phyloP scores from a whole-genome alignment of 2,797 vertebrate genomes.

The Bradypodion ventrale region DNA sequence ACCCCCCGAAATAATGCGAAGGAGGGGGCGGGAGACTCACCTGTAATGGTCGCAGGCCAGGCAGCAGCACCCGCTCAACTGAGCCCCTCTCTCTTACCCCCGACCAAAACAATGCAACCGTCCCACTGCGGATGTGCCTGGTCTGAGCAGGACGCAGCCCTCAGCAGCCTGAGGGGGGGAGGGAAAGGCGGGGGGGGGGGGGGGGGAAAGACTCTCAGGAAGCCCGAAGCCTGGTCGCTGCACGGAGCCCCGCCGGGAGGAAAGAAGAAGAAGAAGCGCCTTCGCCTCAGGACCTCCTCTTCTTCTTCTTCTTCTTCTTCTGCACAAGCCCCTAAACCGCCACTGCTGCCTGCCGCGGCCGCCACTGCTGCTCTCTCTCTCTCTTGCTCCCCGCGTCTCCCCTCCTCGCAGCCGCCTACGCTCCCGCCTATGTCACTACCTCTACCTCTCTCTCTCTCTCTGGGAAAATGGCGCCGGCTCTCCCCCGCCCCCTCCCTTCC shows the following conservation, averaged over 20 bases:
- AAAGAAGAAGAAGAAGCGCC: slow-evolving; percentile 41
- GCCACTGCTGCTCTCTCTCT: slow-evolving; percentile 57
- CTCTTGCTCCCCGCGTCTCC: slow-evolving; percentile 74
- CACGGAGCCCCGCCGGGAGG: slow-evolving; percentile 46
- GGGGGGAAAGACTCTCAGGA: no score
- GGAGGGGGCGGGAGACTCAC: slow-evolving; percentile 78
- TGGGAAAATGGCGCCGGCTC: slow-evolving; percentile 98
- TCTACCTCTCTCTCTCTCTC: slow-evolving; percentile 90
- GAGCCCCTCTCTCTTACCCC: slow-evolving; percentile 78
- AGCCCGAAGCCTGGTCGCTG: slow-evolving; percentile 34
- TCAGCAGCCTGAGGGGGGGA: slow-evolving; percentile 19
- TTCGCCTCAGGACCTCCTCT: slow-evolving; percentile 61
- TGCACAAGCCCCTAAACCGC: slow-evolving; percentile 68
- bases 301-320: no score
- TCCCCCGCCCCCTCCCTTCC: slow-evolving; percentile 61
- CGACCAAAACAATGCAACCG: slow-evolving; percentile 89
- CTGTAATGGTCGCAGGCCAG: slow-evolving; percentile 89
- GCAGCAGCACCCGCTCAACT: slow-evolving; percentile 74
- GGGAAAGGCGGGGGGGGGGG: slow-evolving; percentile 42
- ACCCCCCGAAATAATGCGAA: background rate
- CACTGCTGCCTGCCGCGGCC: slow-evolving; percentile 58
- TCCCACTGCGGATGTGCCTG: slow-evolving; percentile 86
- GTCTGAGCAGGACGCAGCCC: slow-evolving; percentile 52
- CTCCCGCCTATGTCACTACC: slow-evolving; percentile 78
- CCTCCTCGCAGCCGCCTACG: slow-evolving; percentile 53